Percentiles rank a stretch among this genome's conserved stretches.
Evolutionary conservation across 2,113 vertebrate genomes (phyloP).

Genomic region (Brachypodius melanocephalos): DNA sequence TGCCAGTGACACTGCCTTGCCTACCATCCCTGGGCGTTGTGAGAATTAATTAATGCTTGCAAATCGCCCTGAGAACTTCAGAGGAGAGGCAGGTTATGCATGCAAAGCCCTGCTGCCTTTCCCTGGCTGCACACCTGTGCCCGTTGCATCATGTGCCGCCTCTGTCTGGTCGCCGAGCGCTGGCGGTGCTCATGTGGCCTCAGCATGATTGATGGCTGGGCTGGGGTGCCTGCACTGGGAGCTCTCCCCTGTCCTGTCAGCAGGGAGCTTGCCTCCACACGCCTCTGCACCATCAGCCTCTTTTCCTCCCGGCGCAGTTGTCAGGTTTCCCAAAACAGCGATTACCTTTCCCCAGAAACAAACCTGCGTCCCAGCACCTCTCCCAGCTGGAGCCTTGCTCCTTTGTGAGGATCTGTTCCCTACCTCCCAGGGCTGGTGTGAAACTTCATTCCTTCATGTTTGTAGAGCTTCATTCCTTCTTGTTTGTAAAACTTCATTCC

Average conservation of each 20-base stretch:
- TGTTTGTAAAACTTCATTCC: neutral
- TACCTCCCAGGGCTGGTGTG: neutral
- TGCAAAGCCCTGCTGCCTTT: slow-evolving; percentile 53
- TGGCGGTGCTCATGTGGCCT: neutral
- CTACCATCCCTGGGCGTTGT: slow-evolving; percentile 44
- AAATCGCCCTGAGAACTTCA: slow-evolving; percentile 59
- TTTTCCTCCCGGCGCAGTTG: neutral
- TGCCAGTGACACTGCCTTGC: slow-evolving; percentile 49
- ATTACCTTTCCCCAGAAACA: slow-evolving; percentile 36
- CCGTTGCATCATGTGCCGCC: slow-evolving; percentile 57
- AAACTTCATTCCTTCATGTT: neutral
- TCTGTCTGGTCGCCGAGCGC: neutral
- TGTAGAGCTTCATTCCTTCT: neutral
- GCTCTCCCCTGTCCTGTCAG: slow-evolving; percentile 15
- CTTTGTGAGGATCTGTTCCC: neutral
- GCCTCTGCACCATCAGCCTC: neutral
- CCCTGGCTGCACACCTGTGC: slow-evolving; percentile 62
- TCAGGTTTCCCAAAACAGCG: slow-evolving; percentile 32
- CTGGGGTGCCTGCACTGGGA: neutral
- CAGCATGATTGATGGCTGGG: neutral
- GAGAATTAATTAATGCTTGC: slow-evolving; percentile 65
- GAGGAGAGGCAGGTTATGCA: slow-evolving; percentile 14
- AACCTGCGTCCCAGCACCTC: neutral
- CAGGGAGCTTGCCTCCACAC: neutral
- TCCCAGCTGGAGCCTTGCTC: neutral